Evolutionary conservation across 1,140 invertebrate species (phyloP), one percentile per base, ranked within the genome.

Genomic region (Drosophila busckii): DNA sequence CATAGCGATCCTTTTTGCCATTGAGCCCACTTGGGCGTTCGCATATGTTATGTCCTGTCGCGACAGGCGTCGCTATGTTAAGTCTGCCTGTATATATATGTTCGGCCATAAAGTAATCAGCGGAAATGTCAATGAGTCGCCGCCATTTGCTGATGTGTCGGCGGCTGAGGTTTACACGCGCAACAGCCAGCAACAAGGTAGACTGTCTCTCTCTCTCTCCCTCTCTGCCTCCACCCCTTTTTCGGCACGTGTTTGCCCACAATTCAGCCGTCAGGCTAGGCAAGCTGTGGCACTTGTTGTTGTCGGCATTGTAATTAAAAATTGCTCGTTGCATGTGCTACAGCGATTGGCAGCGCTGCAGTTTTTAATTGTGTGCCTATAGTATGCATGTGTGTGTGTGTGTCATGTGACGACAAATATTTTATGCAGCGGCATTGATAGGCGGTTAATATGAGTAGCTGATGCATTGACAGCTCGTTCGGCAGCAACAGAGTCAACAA

Each of bases 71-170:
- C 76, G 50, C 38, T 54, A 31, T 44, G 56, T 78, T 70, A 67
- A 70, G 53, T 31, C 23, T 35, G 22, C 22, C 10, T 29, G 17
- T 46, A 19, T 16, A 15, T n/a, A 10, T 50, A 20, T 41, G 20
- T 56, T 52, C 23, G 61, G 66, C 55, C 76, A 83, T 83, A 82
- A 82, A 82, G 75, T 82, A 82, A 82, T 82, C 75, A 82, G 76
- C 75, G 75, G 61, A 83, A 83, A 83, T 82, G 75, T 83, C 75
- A 82, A 82, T 82, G 75, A 60, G 75, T 56, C 76, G 70, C 60
- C 76, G 61, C 73, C 73, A 82, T 80, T 80, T 82, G 70, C 73
- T 80, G 73, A 82, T 82, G 75, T 82, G 75, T 80, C 69, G 64
- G 63, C 73, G 45, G 31, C 73, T 82, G 73, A 82, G 73, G 73